Percentiles rank a stretch among this genome's conserved stretches.
Conservation (phyloP, 2,797 vertebrate species). For the Aldrovandia affinis region DNA sequence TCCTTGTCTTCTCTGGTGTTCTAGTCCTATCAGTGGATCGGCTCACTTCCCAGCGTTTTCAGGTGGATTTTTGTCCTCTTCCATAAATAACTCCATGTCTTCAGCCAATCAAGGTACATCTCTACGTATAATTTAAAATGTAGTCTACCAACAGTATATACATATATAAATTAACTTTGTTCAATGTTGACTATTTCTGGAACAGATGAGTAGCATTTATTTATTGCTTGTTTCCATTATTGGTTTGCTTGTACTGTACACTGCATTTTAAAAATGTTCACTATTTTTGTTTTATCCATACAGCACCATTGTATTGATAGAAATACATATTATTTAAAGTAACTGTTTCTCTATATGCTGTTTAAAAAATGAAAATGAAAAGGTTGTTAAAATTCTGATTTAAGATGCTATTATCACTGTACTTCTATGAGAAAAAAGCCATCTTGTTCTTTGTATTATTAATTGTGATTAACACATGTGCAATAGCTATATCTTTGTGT, state of each 20-base stretch:
- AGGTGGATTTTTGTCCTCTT: conserved; percentile 78
- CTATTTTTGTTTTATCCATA: not conserved
- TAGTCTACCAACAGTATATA: not conserved
- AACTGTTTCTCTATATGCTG: not conserved
- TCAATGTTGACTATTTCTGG: not conserved
- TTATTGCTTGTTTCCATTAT: not conserved
- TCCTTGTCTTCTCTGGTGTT: conserved; percentile 66
- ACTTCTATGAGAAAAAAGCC: not conserved
- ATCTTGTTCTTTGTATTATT: not conserved
- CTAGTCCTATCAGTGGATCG: conserved; percentile 72
- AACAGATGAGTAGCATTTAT: not conserved
- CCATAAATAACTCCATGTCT: conserved; percentile 67
- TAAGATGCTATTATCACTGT: not conserved
- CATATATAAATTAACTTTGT: not conserved
- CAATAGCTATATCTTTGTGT: no score
- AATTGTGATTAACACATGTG: not conserved
- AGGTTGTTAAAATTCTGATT: not conserved
- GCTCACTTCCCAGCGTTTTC: conserved; percentile 72
- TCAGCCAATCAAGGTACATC: conserved; percentile 70
- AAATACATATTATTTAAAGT: not conserved
- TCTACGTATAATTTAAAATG: not conserved
- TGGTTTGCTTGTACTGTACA: not conserved
- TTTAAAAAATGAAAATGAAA: not conserved
- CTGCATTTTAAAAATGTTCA: not conserved
- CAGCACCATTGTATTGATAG: not conserved